These are phyloP conservation scores for Dendrocincla fuliginosa DNA, from an alignment of 2,797 vertebrate genomes.

Conservation along the genomic window DNA sequence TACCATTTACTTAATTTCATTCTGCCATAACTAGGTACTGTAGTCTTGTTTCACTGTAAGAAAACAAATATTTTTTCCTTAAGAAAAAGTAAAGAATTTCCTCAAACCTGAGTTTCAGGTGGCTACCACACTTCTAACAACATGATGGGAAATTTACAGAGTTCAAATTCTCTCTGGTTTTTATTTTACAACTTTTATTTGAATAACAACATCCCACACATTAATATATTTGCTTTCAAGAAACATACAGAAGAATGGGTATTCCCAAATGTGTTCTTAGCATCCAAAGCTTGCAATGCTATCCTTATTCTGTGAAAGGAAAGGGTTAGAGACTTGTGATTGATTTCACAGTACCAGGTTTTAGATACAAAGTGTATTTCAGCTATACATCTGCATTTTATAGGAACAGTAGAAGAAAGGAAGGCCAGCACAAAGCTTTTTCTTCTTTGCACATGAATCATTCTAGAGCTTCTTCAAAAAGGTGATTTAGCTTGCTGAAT, in stretches of 20 bases:
- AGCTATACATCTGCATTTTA: slow-evolving; percentile 22
- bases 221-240: neutral
- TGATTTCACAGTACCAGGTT: slow-evolving; percentile 1
- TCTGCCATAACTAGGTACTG: neutral
- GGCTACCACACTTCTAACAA: neutral
- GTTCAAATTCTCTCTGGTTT: neutral
- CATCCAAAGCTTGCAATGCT: neutral
- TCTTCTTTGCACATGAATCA: slow-evolving; percentile 10
- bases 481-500: slow-evolving; percentile 1
- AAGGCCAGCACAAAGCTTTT: slow-evolving; percentile 8
- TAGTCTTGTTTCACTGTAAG: neutral
- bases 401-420: neutral
- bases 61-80: neutral
- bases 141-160: neutral
- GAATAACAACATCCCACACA: neutral
- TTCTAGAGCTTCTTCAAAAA: neutral
- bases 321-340: neutral
- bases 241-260: neutral
- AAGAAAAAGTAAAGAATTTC: neutral
- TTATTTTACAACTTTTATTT: neutral
- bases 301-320: neutral
- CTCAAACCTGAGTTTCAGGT: neutral
- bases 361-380: neutral
- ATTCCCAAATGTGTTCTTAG: neutral
- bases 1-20: neutral